phyloP scores from a whole-genome alignment of 37 sponge, comb jelly and placozoan species.

The Agelas oroides region DNA sequence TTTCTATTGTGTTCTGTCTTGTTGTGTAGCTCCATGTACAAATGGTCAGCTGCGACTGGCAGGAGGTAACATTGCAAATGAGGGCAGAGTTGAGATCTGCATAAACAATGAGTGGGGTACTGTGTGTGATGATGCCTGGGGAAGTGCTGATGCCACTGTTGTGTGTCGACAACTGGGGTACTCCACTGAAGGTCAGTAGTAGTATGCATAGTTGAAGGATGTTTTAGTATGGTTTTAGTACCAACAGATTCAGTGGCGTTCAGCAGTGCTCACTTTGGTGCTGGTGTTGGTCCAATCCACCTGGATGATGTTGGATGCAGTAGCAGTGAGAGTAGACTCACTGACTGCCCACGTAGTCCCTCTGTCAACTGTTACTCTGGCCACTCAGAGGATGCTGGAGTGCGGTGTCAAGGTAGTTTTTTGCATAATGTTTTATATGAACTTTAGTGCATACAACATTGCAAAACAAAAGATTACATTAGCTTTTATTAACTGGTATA shows the following conservation, averaged over 20 bases:
- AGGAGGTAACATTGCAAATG: background rate
- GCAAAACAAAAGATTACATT: no score
- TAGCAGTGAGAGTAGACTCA: background rate
- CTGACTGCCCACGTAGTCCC: background rate
- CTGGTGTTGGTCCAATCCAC: background rate
- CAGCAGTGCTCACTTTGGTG: constrained; percentile 2
- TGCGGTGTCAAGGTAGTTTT: background rate
- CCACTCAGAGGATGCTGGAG: background rate
- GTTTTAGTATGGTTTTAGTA: no score
- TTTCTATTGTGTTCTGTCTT: no score
- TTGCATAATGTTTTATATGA: no score
- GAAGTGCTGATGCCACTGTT: background rate
- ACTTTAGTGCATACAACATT: no score
- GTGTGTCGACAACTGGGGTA: background rate
- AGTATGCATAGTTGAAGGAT: no score
- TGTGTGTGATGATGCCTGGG: no score
- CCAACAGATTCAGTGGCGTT: background rate
- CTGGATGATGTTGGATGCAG: background rate
- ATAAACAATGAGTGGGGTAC: no score
- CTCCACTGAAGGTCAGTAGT: background rate
- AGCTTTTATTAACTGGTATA: no score
- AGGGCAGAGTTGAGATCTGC: background rate
- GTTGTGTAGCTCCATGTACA: no score
- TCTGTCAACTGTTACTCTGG: background rate
- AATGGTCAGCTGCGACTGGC: background rate